Evolutionary conservation across 1,140 invertebrate genomes (phyloP).

Genomic region (Bradysia coprophila): DNA sequence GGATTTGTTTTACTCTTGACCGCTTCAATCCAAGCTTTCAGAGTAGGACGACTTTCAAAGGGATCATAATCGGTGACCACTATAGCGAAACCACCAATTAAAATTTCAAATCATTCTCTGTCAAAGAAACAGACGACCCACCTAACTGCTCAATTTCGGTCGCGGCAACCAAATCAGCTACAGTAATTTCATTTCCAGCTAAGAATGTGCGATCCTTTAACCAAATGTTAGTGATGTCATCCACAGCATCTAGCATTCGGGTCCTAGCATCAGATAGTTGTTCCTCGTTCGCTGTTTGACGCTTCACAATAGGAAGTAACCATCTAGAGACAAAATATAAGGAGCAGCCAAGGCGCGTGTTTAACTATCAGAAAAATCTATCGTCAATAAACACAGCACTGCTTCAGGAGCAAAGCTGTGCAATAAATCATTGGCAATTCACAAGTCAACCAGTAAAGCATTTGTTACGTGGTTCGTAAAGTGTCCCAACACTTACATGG

Average conservation of each 20-base stretch:
- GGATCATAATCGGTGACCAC: slow-evolving; percentile 43
- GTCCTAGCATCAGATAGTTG: slow-evolving; percentile 14
- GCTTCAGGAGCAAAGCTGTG: too few relatives aligned
- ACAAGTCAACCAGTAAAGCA: too few relatives aligned
- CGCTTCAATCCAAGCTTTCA: slow-evolving; percentile 41
- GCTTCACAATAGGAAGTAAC: slow-evolving; percentile 25
- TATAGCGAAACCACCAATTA: too few relatives aligned
- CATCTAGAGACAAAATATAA: slow-evolving; percentile 40
- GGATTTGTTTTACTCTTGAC: slow-evolving; percentile 37
- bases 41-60: slow-evolving; percentile 29
- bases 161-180: slow-evolving; percentile 60
- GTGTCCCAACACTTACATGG: too few relatives aligned
- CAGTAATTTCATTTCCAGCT: slow-evolving; percentile 37
- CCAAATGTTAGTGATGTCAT: slow-evolving; percentile 37
- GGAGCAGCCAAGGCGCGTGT: slow-evolving; percentile 33
- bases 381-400: too few relatives aligned
- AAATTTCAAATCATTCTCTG: too few relatives aligned
- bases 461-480: too few relatives aligned
- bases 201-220: slow-evolving; percentile 36
- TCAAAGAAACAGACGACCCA: slow-evolving; percentile 16
- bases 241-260: slow-evolving; percentile 29
- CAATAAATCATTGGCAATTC: too few relatives aligned
- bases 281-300: slow-evolving; percentile 11
- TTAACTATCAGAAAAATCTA: too few relatives aligned
- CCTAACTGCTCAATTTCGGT: slow-evolving; percentile 70